These are phyloP conservation scores for Blennius ocellaris DNA, from an alignment of 2,113 vertebrate genomes.

Conservation along the genomic window DNA sequence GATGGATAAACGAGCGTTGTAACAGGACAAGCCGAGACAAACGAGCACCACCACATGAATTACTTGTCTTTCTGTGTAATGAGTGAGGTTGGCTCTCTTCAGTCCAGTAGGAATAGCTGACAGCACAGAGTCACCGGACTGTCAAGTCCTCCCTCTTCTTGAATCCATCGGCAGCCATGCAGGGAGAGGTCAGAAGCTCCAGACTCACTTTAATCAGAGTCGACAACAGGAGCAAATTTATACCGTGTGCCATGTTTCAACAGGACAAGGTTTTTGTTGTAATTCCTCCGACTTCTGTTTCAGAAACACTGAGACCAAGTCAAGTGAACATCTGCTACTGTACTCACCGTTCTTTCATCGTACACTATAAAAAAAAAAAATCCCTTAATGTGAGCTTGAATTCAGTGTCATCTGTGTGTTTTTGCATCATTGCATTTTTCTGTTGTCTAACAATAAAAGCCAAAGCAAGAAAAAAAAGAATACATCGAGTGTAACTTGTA, in stretches of 20 bases:
- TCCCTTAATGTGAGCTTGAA: no score
- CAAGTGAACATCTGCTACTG: slow-evolving; percentile 23
- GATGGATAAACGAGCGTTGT: neutral
- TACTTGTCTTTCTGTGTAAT: neutral
- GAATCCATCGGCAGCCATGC: slow-evolving; percentile 12
- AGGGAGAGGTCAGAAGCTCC: slow-evolving; percentile 32
- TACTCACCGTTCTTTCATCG: slow-evolving; percentile 10
- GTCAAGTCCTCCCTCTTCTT: neutral
- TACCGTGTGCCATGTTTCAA: slow-evolving; percentile 28
- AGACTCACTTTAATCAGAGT: slow-evolving; percentile 14
- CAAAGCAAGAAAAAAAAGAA: neutral
- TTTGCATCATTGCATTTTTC: no score
- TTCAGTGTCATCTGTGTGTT: neutral
- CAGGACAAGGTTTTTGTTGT: slow-evolving; percentile 22
- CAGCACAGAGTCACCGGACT: slow-evolving; percentile 37
- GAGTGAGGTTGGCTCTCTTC: slow-evolving; percentile 10
- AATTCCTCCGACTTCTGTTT: slow-evolving; percentile 17
- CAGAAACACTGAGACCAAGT: neutral
- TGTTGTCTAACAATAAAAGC: neutral
- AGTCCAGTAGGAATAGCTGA: slow-evolving; percentile 25
- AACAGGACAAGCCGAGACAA: neutral
- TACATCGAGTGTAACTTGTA: no score
- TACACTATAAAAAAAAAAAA: neutral
- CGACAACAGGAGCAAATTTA: slow-evolving; percentile 4
- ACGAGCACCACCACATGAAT: neutral